phyloP scores from a whole-genome alignment of 2,797 vertebrate species.

The Brotula barbata region DNA sequence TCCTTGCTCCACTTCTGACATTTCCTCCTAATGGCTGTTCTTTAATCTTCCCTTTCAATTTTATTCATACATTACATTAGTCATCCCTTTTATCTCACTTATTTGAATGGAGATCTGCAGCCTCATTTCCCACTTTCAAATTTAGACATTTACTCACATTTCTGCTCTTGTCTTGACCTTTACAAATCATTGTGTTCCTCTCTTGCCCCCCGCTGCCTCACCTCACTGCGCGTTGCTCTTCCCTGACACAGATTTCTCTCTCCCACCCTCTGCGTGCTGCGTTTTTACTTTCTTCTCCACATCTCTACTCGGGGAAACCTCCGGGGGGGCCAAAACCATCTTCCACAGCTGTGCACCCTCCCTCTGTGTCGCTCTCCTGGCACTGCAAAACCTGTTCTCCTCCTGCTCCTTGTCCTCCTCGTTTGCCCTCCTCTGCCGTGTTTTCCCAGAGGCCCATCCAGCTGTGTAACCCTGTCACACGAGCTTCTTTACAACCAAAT shows the following conservation, averaged over 20 bases:
- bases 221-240: conserved; percentile 1
- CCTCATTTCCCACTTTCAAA: neutral
- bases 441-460: conserved; percentile 47
- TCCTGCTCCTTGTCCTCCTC: conserved; percentile 59
- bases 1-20: neutral
- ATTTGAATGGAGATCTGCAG: neutral
- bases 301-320: conserved; percentile 25
- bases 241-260: conserved; percentile 13
- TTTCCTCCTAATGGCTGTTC: neutral
- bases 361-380: conserved; percentile 31
- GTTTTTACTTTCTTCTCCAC: conserved; percentile 19
- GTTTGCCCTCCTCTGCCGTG: conserved; percentile 33
- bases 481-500: conserved; percentile 44
- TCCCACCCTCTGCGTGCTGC: conserved; percentile 2
- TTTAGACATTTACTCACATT: conserved; percentile 32
- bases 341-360: conserved; percentile 46
- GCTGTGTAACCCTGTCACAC: conserved; percentile 45
- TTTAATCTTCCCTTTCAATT: neutral
- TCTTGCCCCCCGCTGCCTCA: neutral
- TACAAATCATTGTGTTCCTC: neutral
- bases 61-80: neutral
- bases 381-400: conserved; percentile 57
- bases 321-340: conserved; percentile 30
- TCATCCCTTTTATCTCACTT: conserved; percentile 5
- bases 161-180: conserved; percentile 1